phyloP scores from a whole-genome alignment of 2,797 vertebrate genomes.

The Synanceia verrucosa region DNA sequence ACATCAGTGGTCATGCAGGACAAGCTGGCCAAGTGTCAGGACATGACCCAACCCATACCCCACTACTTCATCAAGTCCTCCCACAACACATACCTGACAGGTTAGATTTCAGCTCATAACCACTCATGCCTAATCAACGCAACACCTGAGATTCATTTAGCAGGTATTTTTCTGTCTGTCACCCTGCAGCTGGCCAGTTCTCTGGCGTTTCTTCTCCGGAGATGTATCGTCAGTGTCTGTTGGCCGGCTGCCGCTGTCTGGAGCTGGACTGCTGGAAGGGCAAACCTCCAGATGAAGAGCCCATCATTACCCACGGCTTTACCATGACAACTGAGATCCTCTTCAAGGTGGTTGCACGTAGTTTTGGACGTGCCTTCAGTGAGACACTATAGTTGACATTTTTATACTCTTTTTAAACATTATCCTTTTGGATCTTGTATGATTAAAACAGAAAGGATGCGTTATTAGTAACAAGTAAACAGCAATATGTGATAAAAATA shows the following conservation, averaged over 20 bases:
- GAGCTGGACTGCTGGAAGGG: constrained; percentile 99
- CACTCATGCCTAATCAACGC: not conserved
- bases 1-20: constrained; percentile 89
- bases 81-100: constrained; percentile 98
- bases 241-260: constrained; percentile 94
- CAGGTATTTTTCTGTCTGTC: not conserved
- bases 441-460: not conserved
- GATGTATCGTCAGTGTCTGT: constrained; percentile 97
- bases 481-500: no score
- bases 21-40: constrained; percentile 87
- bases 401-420: not conserved
- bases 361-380: not conserved
- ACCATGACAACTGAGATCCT: constrained; percentile 99
- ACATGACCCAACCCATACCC: constrained; percentile 93
- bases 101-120: constrained; percentile 62
- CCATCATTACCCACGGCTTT: constrained; percentile 97
- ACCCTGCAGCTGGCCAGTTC: constrained; percentile 91
- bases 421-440: not conserved
- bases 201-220: constrained; percentile 95
- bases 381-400: not conserved
- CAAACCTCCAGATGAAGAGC: constrained; percentile 94
- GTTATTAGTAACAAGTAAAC: no score
- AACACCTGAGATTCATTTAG: not conserved
- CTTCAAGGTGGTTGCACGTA: constrained; percentile 86
- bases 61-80: constrained; percentile 98